Conservation (phyloP, 2,888 invertebrate species). For the Mimachlamys varia region DNA sequence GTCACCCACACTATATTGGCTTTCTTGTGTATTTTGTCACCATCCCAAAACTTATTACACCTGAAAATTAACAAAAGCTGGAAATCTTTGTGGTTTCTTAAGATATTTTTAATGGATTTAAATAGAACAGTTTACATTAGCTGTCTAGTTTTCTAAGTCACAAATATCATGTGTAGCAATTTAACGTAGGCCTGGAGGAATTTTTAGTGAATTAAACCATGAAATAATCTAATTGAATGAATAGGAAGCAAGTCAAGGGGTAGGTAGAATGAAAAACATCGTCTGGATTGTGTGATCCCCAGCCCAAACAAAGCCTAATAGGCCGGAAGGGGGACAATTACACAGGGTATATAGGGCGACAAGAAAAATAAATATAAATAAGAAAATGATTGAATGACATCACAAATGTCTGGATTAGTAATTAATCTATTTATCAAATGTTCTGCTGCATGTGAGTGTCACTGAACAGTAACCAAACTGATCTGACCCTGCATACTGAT, state of each 20-base stretch:
- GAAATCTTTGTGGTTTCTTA: neutral
- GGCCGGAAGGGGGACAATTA: neutral
- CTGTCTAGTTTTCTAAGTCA: neutral
- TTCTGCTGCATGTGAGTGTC: no score
- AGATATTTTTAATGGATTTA: slow-evolving; percentile 5
- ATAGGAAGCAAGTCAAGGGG: neutral
- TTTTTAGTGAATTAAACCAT: neutral
- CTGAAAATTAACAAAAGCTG: neutral
- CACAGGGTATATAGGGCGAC: neutral
- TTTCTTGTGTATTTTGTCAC: neutral
- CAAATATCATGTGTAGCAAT: neutral
- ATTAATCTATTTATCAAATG: no score
- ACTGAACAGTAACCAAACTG: no score
- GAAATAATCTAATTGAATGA: neutral
- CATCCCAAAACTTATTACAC: slow-evolving; percentile 19
- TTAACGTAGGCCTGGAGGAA: neutral
- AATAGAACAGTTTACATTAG: neutral
- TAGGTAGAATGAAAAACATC: slow-evolving; percentile 7
- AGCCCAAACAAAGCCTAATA: neutral
- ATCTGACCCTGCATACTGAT: no score
- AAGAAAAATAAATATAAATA: neutral
- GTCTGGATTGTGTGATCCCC: neutral
- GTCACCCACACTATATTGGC: neutral
- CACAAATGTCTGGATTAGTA: neutral
- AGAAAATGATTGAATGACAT: neutral